Evolutionary conservation across 2,113 vertebrate genomes (phyloP), one percentile per base, ranked within the genome.

Genomic region (Alligator sinensis): DNA sequence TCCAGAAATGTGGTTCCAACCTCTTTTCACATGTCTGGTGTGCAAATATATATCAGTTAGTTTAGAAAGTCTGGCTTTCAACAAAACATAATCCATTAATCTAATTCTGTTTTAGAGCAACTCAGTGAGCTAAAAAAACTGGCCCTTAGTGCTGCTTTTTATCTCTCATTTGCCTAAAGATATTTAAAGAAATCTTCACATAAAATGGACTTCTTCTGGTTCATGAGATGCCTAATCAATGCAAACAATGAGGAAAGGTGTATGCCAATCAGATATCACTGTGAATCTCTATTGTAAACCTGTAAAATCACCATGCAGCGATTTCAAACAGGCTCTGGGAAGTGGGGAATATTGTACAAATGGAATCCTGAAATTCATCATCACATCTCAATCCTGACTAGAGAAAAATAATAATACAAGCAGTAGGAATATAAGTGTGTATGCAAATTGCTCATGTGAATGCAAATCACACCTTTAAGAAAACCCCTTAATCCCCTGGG

Each of bases 251-350:
- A 27, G 77, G 74, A 91, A 87, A 90, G 88, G 91, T 81, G 78
- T 54, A 61, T 81, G 84, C 81, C 84, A 94, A 91, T 89, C 87
- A 89, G 27, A 80, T 75, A 93, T 47, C 47, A 47, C 47, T 47
- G 47, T 47, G 47, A 9, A 8, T 47, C 47, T 8, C 95, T 86
- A 89, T 87, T 85, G 34, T 66, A 70, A 94, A 94, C 63, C 68
- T 92, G 19, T 76, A 34, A 18, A 94, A 84, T 85, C 86, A 78
- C 79, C 96, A 91, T 24, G 11, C 1, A 89, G 54, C 79, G 91
- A 77, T 92, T 94, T 74, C 80, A 94, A 78, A 87, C 94, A 68
- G 74, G 91, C 60, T 83, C 80, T 95, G 90, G 74, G 93, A 94
- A 96, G 94, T 61, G 91, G 28, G 79, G 75, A 87, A 38, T 74